Percentiles rank a stretch among this genome's conserved stretches.
These are phyloP conservation scores for Abramis brama DNA, from an alignment of 2,113 vertebrate genomes.

Conservation along the genomic window DNA sequence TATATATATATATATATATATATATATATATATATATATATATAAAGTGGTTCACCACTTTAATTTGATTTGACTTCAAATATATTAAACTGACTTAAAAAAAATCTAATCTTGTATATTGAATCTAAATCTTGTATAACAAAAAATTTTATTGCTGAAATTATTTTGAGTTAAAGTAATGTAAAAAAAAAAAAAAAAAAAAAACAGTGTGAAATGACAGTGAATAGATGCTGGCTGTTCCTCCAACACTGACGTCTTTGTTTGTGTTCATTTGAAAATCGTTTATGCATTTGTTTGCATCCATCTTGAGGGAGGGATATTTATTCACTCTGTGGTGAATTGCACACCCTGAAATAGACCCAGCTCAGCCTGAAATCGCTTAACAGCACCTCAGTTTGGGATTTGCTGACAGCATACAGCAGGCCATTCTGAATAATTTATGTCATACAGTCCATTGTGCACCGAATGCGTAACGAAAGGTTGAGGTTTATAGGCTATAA, in stretches of 20 bases:
- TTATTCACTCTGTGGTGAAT: conserved; percentile 44
- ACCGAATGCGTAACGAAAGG: conserved; percentile 24
- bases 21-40: too few relatives aligned
- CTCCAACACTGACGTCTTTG: background rate
- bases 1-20: too few relatives aligned
- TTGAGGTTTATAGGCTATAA: conserved; percentile 38
- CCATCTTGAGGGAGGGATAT: conserved; percentile 34
- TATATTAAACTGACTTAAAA: too few relatives aligned
- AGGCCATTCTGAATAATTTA: conserved; percentile 44
- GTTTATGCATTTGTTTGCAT: conserved; percentile 39
- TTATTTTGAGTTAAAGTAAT: too few relatives aligned
- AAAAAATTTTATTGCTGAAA: too few relatives aligned
- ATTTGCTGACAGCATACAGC: conserved; percentile 37
- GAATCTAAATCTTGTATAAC: too few relatives aligned
- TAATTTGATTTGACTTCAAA: too few relatives aligned
- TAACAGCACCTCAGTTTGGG: conserved; percentile 37
- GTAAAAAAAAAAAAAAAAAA: background rate
- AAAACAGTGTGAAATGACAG: too few relatives aligned
- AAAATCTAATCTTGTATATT: too few relatives aligned
- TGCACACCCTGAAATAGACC: conserved; percentile 35
- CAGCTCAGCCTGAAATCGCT: conserved; percentile 29
- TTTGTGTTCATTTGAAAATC: conserved; percentile 11
- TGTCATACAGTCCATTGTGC: conserved; percentile 43
- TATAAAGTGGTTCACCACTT: too few relatives aligned
- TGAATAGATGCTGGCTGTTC: background rate